These are phyloP conservation scores for Helicoverpa zea DNA, from an alignment of 1,140 invertebrate genomes.

Conservation along the genomic window DNA sequence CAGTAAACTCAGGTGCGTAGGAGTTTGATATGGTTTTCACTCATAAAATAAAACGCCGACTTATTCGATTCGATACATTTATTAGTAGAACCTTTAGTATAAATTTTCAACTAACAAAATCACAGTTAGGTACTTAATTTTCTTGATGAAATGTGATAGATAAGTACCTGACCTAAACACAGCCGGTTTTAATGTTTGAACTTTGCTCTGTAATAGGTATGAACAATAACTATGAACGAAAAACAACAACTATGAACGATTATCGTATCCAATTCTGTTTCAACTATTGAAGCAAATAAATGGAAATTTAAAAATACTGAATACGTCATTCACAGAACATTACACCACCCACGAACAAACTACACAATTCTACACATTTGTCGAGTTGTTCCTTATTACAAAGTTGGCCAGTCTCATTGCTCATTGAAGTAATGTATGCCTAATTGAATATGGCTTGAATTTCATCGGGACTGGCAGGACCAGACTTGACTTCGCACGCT, in stretches of 20 bases:
- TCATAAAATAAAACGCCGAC: background rate
- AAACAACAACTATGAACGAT: too few species aligned
- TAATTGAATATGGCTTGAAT: slow-evolving; percentile 79
- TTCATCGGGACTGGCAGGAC: slow-evolving; percentile 69
- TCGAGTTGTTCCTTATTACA: background rate
- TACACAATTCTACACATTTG: background rate
- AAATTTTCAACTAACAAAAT: slow-evolving; percentile 29
- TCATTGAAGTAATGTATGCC: slow-evolving; percentile 61
- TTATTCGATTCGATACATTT: background rate
- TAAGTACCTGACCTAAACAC: background rate
- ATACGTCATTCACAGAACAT: too few species aligned
- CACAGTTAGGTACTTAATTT: slow-evolving; percentile 22
- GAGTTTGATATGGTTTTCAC: slow-evolving; percentile 16
- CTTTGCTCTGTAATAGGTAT: too few species aligned
- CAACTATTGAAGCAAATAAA: too few species aligned
- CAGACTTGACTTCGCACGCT: slow-evolving; percentile 80
- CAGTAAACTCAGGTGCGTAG: background rate
- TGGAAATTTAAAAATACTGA: too few species aligned
- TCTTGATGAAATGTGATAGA: background rate
- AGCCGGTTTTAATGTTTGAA: background rate
- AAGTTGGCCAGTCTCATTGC: slow-evolving; percentile 31
- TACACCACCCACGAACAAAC: background rate
- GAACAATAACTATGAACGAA: too few species aligned
- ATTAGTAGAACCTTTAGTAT: background rate
- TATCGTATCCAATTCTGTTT: too few species aligned